phyloP scores from a whole-genome alignment of 1,140 invertebrate genomes.

The Notospermus geniculatus region DNA sequence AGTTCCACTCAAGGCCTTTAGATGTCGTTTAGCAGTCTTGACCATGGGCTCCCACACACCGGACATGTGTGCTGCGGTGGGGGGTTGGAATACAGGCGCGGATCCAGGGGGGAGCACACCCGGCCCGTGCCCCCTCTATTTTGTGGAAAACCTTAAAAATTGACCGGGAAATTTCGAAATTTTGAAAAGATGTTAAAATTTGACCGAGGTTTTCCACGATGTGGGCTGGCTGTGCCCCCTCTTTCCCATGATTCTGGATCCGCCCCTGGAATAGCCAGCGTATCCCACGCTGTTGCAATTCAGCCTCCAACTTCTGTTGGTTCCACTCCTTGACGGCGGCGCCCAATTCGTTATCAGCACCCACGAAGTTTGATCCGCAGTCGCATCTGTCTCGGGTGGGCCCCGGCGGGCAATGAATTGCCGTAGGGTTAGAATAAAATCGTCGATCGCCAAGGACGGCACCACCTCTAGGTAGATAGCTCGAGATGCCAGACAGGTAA shows the following conservation, averaged over 20 bases:
- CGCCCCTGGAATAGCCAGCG: no score
- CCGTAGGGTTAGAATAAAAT: not conserved
- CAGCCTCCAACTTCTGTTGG: not conserved
- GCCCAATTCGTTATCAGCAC: not conserved
- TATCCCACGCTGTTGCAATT: not conserved
- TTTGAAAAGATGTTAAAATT: no score
- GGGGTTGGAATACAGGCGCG: not conserved
- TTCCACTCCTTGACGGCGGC: not conserved
- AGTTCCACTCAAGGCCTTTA: not conserved
- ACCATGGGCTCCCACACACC: slow-evolving; percentile 2
- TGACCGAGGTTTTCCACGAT: no score
- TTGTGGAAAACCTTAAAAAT: no score
- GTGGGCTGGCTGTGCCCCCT: no score
- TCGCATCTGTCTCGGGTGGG: not conserved
- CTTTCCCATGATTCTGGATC: no score
- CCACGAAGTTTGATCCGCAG: slow-evolving; percentile 3
- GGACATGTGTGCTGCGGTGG: not conserved
- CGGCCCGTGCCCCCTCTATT: no score
- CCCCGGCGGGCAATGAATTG: not conserved
- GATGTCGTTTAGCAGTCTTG: not conserved
- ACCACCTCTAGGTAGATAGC: not conserved
- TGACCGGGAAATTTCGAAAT: no score
- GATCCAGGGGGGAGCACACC: no score
- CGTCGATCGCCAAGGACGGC: not conserved
- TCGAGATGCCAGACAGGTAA: not conserved